Percentiles rank a stretch among this genome's conserved stretches.
These are phyloP conservation scores for Lanius ludovicianus DNA, from an alignment of 2,113 vertebrate genomes.

Conservation along the genomic window DNA sequence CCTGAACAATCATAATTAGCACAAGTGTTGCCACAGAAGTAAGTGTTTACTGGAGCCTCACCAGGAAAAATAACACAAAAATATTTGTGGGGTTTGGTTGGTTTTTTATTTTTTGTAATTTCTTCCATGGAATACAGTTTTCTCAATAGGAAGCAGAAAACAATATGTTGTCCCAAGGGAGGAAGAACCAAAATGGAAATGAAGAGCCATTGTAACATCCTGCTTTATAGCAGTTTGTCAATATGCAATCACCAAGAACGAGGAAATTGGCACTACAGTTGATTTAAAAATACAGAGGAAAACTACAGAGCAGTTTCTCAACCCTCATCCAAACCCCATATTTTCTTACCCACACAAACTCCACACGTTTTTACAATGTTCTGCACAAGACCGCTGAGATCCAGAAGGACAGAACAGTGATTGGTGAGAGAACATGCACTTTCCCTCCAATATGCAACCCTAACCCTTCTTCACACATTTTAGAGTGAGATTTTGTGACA, in stretches of 20 bases:
- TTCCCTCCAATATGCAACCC: neutral
- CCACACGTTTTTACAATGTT: neutral
- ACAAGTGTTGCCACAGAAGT: neutral
- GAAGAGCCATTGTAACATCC: conserved; percentile 53
- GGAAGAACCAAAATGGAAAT: conserved; percentile 55
- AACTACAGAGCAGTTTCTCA: neutral
- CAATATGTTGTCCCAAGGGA: conserved; percentile 52
- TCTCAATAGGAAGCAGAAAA: conserved; percentile 56
- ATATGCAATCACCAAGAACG: conserved; percentile 9
- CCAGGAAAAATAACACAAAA: neutral
- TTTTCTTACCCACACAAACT: neutral
- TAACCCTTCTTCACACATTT: neutral
- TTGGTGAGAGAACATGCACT: rapidly evolving
- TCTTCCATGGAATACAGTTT: neutral
- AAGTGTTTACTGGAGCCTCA: neutral
- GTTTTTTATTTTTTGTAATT: neutral
- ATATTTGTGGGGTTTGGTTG: neutral
- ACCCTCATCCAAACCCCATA: neutral
- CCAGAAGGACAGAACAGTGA: neutral
- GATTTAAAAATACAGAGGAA: neutral
- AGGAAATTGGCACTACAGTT: neutral
- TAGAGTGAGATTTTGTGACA: neutral
- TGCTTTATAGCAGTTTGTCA: conserved; percentile 25
- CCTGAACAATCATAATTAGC: neutral
- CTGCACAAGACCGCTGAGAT: neutral